Evolutionary conservation across 1,140 invertebrate species (phyloP), one percentile per base, ranked within the genome.

Genomic region (fruit fly (Drosophila melanogaster)): DNA sequence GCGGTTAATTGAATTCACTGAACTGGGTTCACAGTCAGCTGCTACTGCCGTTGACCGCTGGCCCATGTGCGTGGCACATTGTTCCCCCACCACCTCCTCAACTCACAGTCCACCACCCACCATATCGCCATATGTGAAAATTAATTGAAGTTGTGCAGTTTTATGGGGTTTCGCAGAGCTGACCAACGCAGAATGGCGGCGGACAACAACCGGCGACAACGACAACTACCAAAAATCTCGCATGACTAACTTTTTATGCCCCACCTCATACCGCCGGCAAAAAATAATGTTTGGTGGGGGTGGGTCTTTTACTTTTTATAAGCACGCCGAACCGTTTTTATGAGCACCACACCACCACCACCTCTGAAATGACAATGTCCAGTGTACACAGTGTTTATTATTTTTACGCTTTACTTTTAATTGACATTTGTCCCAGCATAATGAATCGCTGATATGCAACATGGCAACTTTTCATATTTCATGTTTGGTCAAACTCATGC

Each of bases 1-100:
- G 83, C 66, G 84, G 83, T 89, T 86, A 86, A 86, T 86, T 86
- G 84, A 86, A 86, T 83, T 79, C 83, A 86, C 50, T 86, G 83
- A 89, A 69, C 83, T 79, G 50, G 62, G 75, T 85, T 80, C 78
- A 66, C 41, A 37, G 65, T 24, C 47, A 72, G 59, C 61, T 70
- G 62, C 60, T 62, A 38, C 59, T 57, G 46, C 60, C 64, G 46
- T 46, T 47, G 38, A 43, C 64, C 64, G 47, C 57, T 57, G 51
- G 14, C 44, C 41, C 40, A 41, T 57, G 19, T 64, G 35, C 33
- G 35, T 54, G 22, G 24, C 15, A 46, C 41, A n/a, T 19, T 14
- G 5, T 7, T 15, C 57, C 30, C 38, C 19, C 19, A 0, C 19
- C 2, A 22, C 2, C 19, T 22, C 19, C 19, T 22, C 19, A 2